Conservation (phyloP, 2,888 invertebrate genomes). For the Xylocampa areola region DNA sequence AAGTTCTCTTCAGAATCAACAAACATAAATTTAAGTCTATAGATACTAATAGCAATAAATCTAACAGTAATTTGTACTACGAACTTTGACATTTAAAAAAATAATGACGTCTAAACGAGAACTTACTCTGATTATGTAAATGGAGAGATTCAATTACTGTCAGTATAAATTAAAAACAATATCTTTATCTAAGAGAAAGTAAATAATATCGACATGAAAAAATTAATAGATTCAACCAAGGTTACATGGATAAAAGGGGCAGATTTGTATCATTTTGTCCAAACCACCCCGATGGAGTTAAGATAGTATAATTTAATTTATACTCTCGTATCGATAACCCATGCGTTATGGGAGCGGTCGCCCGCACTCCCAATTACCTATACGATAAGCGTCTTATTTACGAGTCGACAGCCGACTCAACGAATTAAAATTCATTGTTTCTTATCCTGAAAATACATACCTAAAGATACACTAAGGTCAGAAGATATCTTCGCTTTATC, state of each 20-base stretch:
- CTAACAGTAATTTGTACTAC: conserved; percentile 9
- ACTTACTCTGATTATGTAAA: conserved; percentile 7
- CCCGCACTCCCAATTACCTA: conserved; percentile 87
- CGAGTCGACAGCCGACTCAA: conserved; percentile 71
- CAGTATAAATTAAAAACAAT: too few species aligned
- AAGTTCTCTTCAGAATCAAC: neutral
- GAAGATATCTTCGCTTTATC: conserved; percentile 85
- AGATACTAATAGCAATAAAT: neutral
- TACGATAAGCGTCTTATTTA: conserved; percentile 88
- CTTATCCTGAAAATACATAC: conserved; percentile 82
- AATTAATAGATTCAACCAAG: conserved; percentile 7
- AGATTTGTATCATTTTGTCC: conserved; percentile 72
- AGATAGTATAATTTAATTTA: conserved; percentile 79
- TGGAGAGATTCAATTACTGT: too few species aligned
- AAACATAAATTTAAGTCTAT: neutral
- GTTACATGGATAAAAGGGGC: conserved; percentile 23
- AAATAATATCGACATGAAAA: too few species aligned
- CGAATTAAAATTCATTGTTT: conserved; percentile 89
- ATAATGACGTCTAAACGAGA: conserved; percentile 8
- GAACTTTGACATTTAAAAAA: conserved; percentile 19
- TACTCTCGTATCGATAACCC: conserved; percentile 71
- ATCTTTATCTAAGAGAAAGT: neutral
- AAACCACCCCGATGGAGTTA: conserved; percentile 66
- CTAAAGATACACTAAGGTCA: conserved; percentile 83
- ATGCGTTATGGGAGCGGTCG: conserved; percentile 77